These are phyloP conservation scores for Chrysaora quinquecirrha DNA, from an alignment of 30 jellyfish, hydroid and myxozoan genomes.

Conservation along the genomic window DNA sequence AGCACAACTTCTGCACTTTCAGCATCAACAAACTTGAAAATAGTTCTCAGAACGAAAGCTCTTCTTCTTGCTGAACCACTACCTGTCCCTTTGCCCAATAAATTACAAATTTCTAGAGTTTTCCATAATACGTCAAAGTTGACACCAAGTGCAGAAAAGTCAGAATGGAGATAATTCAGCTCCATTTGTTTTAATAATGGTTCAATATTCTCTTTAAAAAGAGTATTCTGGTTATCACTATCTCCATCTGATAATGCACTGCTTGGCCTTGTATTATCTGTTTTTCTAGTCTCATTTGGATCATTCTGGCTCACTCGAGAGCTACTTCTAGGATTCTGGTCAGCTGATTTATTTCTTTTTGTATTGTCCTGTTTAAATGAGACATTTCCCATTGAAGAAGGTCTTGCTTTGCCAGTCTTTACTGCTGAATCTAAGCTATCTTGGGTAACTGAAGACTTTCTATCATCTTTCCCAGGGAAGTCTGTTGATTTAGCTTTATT, in stretches of 20 bases:
- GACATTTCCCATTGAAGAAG: conserved; percentile 1
- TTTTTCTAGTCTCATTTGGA: neutral
- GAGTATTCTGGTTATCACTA: conserved; percentile 7
- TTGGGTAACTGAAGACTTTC: neutral
- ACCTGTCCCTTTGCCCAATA: conserved; percentile 58
- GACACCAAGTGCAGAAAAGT: conserved; percentile 52
- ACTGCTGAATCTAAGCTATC: neutral
- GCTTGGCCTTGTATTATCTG: conserved; percentile 1
- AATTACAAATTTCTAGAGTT: conserved; percentile 59
- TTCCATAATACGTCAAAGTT: conserved; percentile 85
- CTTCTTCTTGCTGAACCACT: conserved; percentile 75
- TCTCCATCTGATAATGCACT: conserved; percentile 13
- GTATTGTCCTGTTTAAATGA: neutral
- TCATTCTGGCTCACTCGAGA: neutral
- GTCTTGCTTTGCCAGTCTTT: neutral
- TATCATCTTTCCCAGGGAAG: neutral
- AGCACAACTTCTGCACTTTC: conserved; percentile 60
- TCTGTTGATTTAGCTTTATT: conserved; percentile 37
- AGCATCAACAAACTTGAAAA: conserved; percentile 65
- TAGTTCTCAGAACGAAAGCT: conserved; percentile 61
- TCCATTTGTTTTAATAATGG: conserved; percentile 92
- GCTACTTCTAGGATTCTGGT: neutral
- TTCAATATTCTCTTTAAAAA: conserved; percentile 52
- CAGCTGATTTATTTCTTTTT: neutral
- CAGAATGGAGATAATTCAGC: conserved; percentile 72